phyloP scores from a whole-genome alignment of 2,888 invertebrate genomes.

The Tinea trinotella region DNA sequence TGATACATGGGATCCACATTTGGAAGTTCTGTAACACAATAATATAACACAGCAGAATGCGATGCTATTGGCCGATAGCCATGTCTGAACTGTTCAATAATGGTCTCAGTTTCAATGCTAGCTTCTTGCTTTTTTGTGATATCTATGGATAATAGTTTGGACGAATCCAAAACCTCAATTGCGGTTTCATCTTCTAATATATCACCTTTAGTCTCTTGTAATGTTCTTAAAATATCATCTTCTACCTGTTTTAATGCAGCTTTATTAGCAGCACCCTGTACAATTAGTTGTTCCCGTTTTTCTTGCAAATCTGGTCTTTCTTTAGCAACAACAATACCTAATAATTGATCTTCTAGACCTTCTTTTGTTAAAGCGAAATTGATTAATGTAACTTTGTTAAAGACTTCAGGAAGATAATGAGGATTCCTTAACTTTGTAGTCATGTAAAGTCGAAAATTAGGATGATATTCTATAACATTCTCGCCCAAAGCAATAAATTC shows the following conservation, averaged over 20 bases:
- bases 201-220: slow-evolving; percentile 87
- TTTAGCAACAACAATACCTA: slow-evolving; percentile 88
- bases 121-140: slow-evolving; percentile 87
- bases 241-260: slow-evolving; percentile 88
- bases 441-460: slow-evolving; percentile 83
- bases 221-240: slow-evolving; percentile 88
- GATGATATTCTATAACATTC: slow-evolving; percentile 82
- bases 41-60: slow-evolving; percentile 85
- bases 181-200: slow-evolving; percentile 93
- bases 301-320: slow-evolving; percentile 88
- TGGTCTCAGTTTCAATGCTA: slow-evolving; percentile 81
- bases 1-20: slow-evolving; percentile 93
- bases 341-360: slow-evolving; percentile 86
- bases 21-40: slow-evolving; percentile 86
- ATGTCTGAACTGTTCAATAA: slow-evolving; percentile 82
- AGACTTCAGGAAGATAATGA: slow-evolving; percentile 87
- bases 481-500: slow-evolving; percentile 85
- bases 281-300: slow-evolving; percentile 82
- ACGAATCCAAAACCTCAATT: slow-evolving; percentile 88
- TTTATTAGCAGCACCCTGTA: slow-evolving; percentile 85
- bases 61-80: slow-evolving; percentile 84
- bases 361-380: slow-evolving; percentile 88
- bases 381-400: slow-evolving; percentile 85
- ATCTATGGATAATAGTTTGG: slow-evolving; percentile 85
- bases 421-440: slow-evolving; percentile 89